Percentiles rank a stretch among this genome's conserved stretches.
phyloP scores from a whole-genome alignment of 2,888 invertebrate genomes.

The Apamea anceps region DNA sequence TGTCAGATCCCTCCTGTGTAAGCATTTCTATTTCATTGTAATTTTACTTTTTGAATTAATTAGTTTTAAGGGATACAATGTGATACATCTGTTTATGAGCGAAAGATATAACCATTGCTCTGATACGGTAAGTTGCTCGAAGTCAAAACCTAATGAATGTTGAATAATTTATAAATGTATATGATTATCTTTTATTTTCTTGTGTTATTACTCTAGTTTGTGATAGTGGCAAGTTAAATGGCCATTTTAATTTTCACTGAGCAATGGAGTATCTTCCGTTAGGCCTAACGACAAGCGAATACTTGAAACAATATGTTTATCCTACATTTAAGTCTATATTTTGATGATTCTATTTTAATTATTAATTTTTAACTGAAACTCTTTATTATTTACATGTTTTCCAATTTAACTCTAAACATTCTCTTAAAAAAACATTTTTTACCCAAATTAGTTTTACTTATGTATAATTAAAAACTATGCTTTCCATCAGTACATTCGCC shows the following conservation, averaged over 20 bases:
- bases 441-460: neutral
- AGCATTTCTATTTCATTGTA: slow-evolving; percentile 27
- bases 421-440: slow-evolving; percentile 2
- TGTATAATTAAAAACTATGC: slow-evolving; percentile 3
- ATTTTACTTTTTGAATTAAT: slow-evolving; percentile 41
- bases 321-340: slow-evolving; percentile 21
- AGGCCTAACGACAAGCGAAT: slow-evolving; percentile 44
- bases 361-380: slow-evolving; percentile 17
- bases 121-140: slow-evolving; percentile 39
- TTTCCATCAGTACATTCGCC: slow-evolving; percentile 10
- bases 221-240: slow-evolving; percentile 15
- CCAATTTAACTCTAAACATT: slow-evolving; percentile 5
- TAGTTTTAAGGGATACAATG: slow-evolving; percentile 75
- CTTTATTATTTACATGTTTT: slow-evolving; percentile 26
- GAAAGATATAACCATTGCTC: slow-evolving; percentile 68
- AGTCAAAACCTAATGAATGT: slow-evolving; percentile 41
- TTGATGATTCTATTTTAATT: slow-evolving; percentile 2
- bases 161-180: slow-evolving; percentile 56
- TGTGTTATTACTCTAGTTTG: slow-evolving; percentile 24
- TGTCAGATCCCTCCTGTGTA: neutral
- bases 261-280: slow-evolving; percentile 52
- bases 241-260: slow-evolving; percentile 13
- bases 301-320: slow-evolving; percentile 11
- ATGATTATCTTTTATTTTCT: slow-evolving; percentile 23
- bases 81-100: slow-evolving; percentile 71